A percentile compares a stretch with the other conserved stretches of the same genome.
These are phyloP conservation scores for Brachypteracias leptosomus DNA, from an alignment of 2,113 vertebrate species.

Conservation along the genomic window DNA sequence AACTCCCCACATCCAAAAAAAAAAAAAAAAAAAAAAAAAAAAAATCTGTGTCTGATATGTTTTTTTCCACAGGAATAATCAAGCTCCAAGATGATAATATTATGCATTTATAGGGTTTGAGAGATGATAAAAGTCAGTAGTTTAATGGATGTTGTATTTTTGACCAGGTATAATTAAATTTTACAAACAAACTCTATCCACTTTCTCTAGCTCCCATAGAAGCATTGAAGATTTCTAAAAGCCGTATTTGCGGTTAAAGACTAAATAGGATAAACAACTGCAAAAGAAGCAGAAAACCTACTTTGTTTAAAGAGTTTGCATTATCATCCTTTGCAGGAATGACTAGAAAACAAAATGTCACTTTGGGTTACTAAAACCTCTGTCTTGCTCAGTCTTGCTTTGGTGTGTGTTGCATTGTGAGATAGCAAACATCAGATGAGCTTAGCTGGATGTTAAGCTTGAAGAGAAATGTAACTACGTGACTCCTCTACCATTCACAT, in stretches of 20 bases:
- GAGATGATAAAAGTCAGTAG: not conserved
- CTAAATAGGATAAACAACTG: not conserved
- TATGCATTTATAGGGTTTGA: not conserved
- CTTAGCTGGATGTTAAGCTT: not conserved
- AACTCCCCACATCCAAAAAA: not conserved
- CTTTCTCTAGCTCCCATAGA: not conserved
- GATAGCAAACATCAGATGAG: not conserved
- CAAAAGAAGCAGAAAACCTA: not conserved
- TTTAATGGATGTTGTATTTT: not conserved
- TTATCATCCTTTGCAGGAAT: not conserved
- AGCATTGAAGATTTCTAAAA: not conserved
- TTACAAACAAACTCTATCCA: not conserved
- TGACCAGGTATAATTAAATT: not conserved
- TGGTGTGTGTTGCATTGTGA: not conserved
- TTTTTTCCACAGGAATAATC: not conserved
- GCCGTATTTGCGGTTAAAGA: not conserved
- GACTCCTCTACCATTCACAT: conserved; percentile 26
- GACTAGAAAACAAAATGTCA: not conserved
- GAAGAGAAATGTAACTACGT: not conserved
- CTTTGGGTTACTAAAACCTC: not conserved
- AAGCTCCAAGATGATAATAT: not conserved
- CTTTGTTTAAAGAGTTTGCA: not conserved
- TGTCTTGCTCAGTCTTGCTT: not conserved
- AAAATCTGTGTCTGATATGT: not conserved
- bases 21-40: not conserved